Percentiles rank a stretch among this genome's conserved stretches.
Evolutionary conservation across 2,797 vertebrate genomes (phyloP).

Genomic region (Lacerta bilineata): DNA sequence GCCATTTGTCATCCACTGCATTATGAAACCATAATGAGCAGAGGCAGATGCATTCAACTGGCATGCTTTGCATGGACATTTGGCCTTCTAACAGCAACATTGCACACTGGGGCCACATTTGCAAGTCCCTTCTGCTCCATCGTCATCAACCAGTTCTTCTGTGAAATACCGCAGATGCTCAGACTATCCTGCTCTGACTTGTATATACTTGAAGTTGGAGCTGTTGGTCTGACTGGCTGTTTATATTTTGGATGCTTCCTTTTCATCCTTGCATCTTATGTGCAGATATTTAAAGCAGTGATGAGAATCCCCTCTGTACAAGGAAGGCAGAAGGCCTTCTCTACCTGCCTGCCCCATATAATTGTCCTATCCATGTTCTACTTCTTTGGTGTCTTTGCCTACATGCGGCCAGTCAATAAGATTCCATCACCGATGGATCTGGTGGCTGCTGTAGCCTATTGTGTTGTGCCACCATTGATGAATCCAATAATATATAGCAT

Average conservation of each 20-base stretch:
- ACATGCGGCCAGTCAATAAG: neutral
- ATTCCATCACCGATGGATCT: neutral
- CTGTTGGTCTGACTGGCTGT: neutral
- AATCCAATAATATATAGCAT: slow-evolving; percentile 27
- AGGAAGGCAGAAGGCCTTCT: slow-evolving; percentile 12
- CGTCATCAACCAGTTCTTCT: slow-evolving; percentile 18
- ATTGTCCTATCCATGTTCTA: neutral
- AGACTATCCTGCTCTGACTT: slow-evolving; percentile 2
- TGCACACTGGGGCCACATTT: slow-evolving; percentile 8
- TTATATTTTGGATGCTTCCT: neutral
- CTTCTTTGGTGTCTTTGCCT: neutral
- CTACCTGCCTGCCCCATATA: slow-evolving; percentile 23
- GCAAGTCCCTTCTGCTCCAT: neutral
- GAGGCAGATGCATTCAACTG: neutral
- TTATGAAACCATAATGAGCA: neutral
- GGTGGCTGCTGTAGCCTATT: neutral
- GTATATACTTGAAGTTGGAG: neutral
- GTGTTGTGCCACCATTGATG: slow-evolving; percentile 3
- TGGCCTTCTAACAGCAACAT: neutral
- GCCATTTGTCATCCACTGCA: slow-evolving; percentile 11
- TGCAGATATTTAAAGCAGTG: slow-evolving; percentile 17
- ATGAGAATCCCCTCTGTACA: neutral
- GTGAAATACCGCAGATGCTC: slow-evolving; percentile 3
- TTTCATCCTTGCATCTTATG: slow-evolving; percentile 17
- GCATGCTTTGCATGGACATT: neutral